Base-by-base conservation (phyloP, 2,797 vertebrate genomes). In the Ceyx erithaca region DNA sequence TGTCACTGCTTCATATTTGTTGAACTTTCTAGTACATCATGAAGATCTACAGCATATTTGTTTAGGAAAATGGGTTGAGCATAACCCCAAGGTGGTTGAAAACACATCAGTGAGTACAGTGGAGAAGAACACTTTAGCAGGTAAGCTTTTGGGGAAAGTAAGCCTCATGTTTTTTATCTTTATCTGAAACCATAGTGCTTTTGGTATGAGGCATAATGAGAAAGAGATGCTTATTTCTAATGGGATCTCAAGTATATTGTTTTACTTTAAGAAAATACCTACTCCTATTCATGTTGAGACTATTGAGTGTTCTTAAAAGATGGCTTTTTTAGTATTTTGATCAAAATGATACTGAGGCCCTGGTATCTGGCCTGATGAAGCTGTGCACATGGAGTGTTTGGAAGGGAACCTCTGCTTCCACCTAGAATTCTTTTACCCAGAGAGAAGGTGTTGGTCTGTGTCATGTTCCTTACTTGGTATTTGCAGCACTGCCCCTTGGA, bases 1-100 rank as follows among this genome's bases (percentile, higher is more conserved):
- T 41, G 98, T 99, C 18, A 99, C 99, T 26, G 98, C 99, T 40
- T 98, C 99, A 3, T 98, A 99, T 97, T 96, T 99, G 80, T 95
- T 99, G 68, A 98, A 97, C 88, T 98, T 99, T 43, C 96, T 99
- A 76, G 96, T 99, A 33, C 97, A 97, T 80, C 98, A 98, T 89
- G 93, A 97, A 19, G 95, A 75, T 59, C 94, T 99, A 48, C 97
- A 94, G 31, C 87, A 35, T 18, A 83, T 85, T 83, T 98, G 91
- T 92, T 94, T 97, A 49, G 95, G 94, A 55, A 89, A 97, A 43
- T 95, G 97, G 82, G 41, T 64, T 80, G 33, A 85, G 20, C n/a
- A 14, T 46, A 49, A 28, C 4, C 12, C 33, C 33, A 90, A 49
- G 14, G 10, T 68, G 6, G 28, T 37, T 79, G 84, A 77, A 72